Base-by-base conservation (phyloP, 2,888 invertebrate genomes). In the Sphaeridia pumilis region DNA sequence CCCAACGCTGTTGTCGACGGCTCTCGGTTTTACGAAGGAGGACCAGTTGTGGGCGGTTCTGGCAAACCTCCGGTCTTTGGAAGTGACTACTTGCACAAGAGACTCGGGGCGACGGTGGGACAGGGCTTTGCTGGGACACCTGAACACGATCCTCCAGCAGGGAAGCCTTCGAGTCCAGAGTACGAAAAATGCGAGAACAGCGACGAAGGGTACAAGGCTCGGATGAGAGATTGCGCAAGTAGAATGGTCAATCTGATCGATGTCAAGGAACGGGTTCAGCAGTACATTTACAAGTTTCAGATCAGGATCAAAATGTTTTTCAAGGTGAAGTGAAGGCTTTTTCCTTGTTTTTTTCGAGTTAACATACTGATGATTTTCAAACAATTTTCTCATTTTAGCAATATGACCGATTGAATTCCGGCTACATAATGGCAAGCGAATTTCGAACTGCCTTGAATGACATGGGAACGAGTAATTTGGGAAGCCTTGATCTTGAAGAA, bases 281-380 rank as follows among this genome's bases (percentile, higher is more conserved):
- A 79, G 62, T 80, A 78, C 63, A 76, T 85, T 4, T 67, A 77
- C 76, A 80, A 68, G 75, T 80, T 64, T 72, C 80, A 45, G 22
- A 70, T 86, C 47, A 73, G 83, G 43, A 76, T 82, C 27, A 74
- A 75, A 0, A 80, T 83, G 66, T 85, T 83, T 67, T 80, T 86
- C 56, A 78, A 79, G 71, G 82, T 81, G 22, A n/a, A n/a, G n/a
- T n/a, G n/a, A n/a, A n/a, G n/a, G n/a, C n/a, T n/a, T n/a, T n/a
- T n/a, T n/a, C n/a, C n/a, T n/a, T 21, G 20, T 4, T 7, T 36
- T 36, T 36, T 36, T 36, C 14, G n/a, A 36, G 20, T n/a, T 7
- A 31, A n/a, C 12, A 20, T 45, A 44, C 21, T 44, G 10, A 4
- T 48, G 2, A 36, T 3, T 50, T 27, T 20, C 10, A 25, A 31